A percentile compares a stretch with the other conserved stretches of the same genome.
Evolutionary conservation across 2,113 vertebrate genomes (phyloP).

Genomic region (Phalacrocorax brasilianus): DNA sequence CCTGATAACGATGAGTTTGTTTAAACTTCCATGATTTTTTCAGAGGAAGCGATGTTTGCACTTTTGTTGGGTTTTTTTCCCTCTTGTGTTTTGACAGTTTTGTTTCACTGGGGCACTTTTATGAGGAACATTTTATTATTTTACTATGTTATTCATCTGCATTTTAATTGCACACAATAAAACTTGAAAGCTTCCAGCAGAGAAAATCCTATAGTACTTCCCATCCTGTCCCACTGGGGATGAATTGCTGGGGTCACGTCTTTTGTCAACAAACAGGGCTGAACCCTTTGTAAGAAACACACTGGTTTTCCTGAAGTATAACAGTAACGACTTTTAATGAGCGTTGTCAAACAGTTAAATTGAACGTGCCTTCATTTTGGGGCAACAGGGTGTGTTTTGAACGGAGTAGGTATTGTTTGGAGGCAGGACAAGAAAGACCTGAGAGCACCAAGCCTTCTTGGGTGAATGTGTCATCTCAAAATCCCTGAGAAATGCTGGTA

Average conservation of each 20-base stretch:
- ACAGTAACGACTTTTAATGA: not conserved
- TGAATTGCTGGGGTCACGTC: not conserved
- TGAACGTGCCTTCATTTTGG: not conserved
- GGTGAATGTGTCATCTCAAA: too few relatives aligned
- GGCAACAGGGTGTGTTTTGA: not conserved
- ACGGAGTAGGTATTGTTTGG: not conserved
- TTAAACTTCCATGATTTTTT: constrained; percentile 7
- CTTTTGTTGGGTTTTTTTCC: not conserved
- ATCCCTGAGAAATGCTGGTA: not conserved
- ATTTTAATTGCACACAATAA: constrained; percentile 60
- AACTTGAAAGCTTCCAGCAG: constrained; percentile 62
- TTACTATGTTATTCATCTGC: constrained; percentile 53
- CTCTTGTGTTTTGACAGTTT: constrained; percentile 22
- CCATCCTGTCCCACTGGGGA: constrained; percentile 52
- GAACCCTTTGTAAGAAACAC: not conserved
- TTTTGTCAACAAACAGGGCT: not conserved
- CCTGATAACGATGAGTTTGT: not conserved
- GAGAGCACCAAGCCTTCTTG: not conserved
- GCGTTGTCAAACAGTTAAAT: not conserved
- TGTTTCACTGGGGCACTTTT: constrained; percentile 33
- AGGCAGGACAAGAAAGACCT: not conserved
- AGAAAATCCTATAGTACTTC: constrained; percentile 34
- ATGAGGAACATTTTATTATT: constrained; percentile 53
- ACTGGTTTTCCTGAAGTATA: not conserved
- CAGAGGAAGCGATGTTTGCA: constrained; percentile 17